A percentile compares a stretch with the other conserved stretches of the same genome.
These are phyloP conservation scores for Incurvaria masculella DNA, from an alignment of 2,888 invertebrate genomes.

Conservation along the genomic window DNA sequence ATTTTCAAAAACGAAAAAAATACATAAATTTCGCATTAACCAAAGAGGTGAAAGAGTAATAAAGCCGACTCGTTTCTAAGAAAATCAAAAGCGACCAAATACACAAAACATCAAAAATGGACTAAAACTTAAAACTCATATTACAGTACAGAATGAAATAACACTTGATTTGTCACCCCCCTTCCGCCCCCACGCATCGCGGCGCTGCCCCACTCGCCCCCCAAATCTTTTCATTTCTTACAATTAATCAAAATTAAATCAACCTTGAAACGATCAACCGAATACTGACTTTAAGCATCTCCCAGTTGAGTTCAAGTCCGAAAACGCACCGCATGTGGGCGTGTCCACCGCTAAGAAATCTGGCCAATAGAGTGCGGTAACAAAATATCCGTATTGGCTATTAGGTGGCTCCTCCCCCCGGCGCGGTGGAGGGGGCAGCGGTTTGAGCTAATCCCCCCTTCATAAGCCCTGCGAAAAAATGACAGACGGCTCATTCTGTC, in stretches of 20 bases:
- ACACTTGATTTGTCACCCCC: constrained; percentile 11
- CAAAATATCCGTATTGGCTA: constrained; percentile 60
- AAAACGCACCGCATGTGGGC: constrained; percentile 29
- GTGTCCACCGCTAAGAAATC: constrained; percentile 51
- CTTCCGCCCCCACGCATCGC: constrained; percentile 8
- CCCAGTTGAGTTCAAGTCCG: constrained; percentile 26
- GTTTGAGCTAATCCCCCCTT: constrained; percentile 7
- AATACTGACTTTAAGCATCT: constrained; percentile 25
- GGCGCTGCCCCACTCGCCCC: constrained; percentile 17
- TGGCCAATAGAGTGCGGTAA: constrained; percentile 62
- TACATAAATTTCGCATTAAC: no score
- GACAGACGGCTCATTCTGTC: constrained; percentile 2
- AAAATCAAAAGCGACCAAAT: constrained; percentile 9
- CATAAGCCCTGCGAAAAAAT: constrained; percentile 4
- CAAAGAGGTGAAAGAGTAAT: no score
- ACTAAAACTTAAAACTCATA: not conserved
- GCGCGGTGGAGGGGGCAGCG: constrained; percentile 20
- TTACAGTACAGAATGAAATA: not conserved
- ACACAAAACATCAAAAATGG: not conserved
- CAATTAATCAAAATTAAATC: constrained; percentile 57
- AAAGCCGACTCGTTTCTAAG: not conserved
- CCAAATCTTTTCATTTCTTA: constrained; percentile 47
- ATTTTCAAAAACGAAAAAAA: no score
- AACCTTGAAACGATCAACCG: constrained; percentile 23
- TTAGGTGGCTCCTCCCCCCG: constrained; percentile 46